phyloP scores from a whole-genome alignment of 1,140 invertebrate genomes.

The Daktulosphaira vitifoliae region DNA sequence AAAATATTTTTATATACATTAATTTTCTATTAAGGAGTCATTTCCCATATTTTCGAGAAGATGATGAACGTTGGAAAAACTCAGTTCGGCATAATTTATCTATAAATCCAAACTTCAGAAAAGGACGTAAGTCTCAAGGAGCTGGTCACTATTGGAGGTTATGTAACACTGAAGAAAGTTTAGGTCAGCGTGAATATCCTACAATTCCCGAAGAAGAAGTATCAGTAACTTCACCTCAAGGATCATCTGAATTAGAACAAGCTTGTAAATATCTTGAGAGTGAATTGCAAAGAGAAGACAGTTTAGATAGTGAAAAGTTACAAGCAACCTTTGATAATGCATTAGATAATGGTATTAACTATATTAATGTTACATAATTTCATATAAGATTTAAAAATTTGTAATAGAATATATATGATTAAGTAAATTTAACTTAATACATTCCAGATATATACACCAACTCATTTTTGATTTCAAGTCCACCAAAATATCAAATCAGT shows the following conservation, averaged over 20 bases:
- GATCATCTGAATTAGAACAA: constrained; percentile 20
- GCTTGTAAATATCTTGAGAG: constrained; percentile 24
- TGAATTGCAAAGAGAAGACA: not conserved
- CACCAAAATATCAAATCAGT: constrained; percentile 16
- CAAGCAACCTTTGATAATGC: not conserved
- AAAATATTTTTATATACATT: too few species aligned
- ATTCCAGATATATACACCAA: constrained; percentile 30
- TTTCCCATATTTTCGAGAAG: constrained; percentile 76
- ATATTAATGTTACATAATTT: too few species aligned
- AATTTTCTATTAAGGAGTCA: constrained; percentile 61
- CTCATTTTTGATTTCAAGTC: constrained; percentile 32
- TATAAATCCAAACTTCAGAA: constrained; percentile 81
- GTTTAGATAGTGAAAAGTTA: constrained; percentile 5
- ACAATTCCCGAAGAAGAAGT: not conserved
- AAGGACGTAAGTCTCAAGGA: constrained; percentile 71
- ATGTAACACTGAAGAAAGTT: constrained; percentile 41
- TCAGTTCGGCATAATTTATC: constrained; percentile 78
- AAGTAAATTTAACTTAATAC: not conserved
- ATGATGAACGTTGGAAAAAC: constrained; percentile 84
- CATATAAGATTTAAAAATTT: too few species aligned
- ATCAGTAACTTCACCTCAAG: not conserved
- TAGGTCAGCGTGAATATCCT: constrained; percentile 11
- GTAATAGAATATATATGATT: not conserved
- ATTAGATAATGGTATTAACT: constrained; percentile 31
- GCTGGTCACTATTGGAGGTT: constrained; percentile 81